Conservation (phyloP, 2,113 vertebrate species). For the Vimba vimba region DNA sequence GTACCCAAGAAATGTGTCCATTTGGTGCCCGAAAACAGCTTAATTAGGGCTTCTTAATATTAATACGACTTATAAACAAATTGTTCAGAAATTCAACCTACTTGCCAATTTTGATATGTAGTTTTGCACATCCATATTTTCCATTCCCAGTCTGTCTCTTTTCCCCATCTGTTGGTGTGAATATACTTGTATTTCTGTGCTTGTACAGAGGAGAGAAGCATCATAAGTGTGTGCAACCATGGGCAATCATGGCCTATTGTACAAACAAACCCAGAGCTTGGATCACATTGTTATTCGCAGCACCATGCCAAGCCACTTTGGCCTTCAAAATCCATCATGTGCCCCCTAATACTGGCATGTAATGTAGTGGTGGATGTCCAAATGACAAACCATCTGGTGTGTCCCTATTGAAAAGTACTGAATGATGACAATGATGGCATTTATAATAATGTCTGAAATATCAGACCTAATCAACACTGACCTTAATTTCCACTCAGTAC, state of each 20-base stretch:
- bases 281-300: slow-evolving; percentile 30
- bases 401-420: slow-evolving; percentile 32
- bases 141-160: not conserved
- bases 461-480: not conserved
- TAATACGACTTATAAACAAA: not conserved
- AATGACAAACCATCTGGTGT: slow-evolving; percentile 69
- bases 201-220: slow-evolving; percentile 9
- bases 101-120: not conserved
- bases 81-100: not conserved
- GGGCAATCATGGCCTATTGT: slow-evolving; percentile 17
- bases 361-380: slow-evolving; percentile 67
- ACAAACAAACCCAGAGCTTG: slow-evolving; percentile 22
- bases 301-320: slow-evolving; percentile 59
- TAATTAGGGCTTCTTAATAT: not conserved
- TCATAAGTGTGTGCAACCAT: slow-evolving; percentile 16
- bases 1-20: not conserved
- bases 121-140: slow-evolving; percentile 4
- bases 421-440: slow-evolving; percentile 35
- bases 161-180: slow-evolving; percentile 7
- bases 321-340: slow-evolving; percentile 67
- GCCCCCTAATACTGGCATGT: slow-evolving; percentile 57
- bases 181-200: slow-evolving; percentile 36
- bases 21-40: not conserved
- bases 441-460: slow-evolving; percentile 14
- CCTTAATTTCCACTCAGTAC: not conserved